Evolutionary conservation across 2,888 invertebrate species (phyloP).

Genomic region (Cheilosia soror): DNA sequence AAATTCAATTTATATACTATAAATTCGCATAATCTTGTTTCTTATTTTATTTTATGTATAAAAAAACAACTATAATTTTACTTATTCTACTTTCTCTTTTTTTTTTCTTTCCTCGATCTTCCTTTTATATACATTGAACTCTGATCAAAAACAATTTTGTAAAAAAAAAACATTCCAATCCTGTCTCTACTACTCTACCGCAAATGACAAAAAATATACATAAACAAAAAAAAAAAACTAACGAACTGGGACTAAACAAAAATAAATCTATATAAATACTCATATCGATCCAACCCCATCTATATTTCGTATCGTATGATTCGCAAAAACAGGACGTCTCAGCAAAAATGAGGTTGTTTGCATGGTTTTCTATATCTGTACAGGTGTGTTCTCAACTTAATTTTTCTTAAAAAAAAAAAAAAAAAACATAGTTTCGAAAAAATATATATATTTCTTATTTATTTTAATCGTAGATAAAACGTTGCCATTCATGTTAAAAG

Average conservation of each 20-base stretch:
- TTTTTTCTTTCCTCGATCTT: conserved; percentile 77
- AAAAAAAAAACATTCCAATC: conserved; percentile 57
- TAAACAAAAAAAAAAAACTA: conserved; percentile 53
- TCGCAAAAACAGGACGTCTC: conserved; percentile 79
- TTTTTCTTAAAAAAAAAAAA: conserved; percentile 46
- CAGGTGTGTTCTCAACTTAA: conserved; percentile 82
- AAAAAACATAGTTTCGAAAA: conserved; percentile 12
- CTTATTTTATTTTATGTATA: conserved; percentile 55
- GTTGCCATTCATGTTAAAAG: conserved; percentile 58
- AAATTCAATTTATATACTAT: conserved; percentile 14
- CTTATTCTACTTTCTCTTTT: conserved; percentile 77
- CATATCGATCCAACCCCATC: conserved; percentile 50
- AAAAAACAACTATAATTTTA: conserved; percentile 60
- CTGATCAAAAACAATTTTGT: conserved; percentile 62
- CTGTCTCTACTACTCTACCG: conserved; percentile 61
- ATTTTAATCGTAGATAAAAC: conserved; percentile 61
- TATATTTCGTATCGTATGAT: conserved; percentile 63
- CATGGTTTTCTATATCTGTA: conserved; percentile 83
- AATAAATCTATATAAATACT: conserved; percentile 45
- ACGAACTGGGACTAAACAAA: conserved; percentile 54
- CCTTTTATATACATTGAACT: conserved; percentile 71
- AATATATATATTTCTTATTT: conserved; percentile 43
- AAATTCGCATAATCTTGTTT: conserved; percentile 38
- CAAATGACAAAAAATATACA: conserved; percentile 28
- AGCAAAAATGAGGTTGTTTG: conserved; percentile 82